Evolutionary conservation across 2,888 invertebrate species (phyloP).

Genomic region (Nebria salina): DNA sequence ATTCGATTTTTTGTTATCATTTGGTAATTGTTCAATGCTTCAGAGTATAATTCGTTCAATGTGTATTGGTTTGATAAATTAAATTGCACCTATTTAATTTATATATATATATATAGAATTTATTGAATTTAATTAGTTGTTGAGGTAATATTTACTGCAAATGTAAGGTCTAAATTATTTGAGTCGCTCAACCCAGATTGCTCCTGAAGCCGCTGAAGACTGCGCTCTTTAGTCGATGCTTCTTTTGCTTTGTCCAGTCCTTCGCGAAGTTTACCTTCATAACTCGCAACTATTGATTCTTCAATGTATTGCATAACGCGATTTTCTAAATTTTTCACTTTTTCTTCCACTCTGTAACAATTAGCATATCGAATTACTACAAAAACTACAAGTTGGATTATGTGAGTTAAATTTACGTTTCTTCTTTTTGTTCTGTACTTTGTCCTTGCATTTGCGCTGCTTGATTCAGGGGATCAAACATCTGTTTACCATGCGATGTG

Average conservation of each 20-base stretch:
- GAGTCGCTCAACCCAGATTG: slow-evolving; percentile 89
- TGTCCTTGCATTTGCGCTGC: slow-evolving; percentile 64
- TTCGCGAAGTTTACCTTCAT: slow-evolving; percentile 69
- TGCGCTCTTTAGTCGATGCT: slow-evolving; percentile 91
- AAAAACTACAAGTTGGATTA: background rate
- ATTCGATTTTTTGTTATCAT: slow-evolving; percentile 92
- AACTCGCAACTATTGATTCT: slow-evolving; percentile 82
- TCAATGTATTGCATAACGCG: slow-evolving; percentile 91
- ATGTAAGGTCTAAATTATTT: slow-evolving; percentile 95
- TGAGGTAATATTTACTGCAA: slow-evolving; percentile 75
- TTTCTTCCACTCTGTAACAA: slow-evolving; percentile 83
- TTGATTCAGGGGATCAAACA: slow-evolving; percentile 83
- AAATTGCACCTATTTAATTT: slow-evolving; percentile 80
- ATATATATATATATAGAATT: too few relatives aligned
- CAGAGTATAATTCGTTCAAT: slow-evolving; percentile 92
- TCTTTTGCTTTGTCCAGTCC: slow-evolving; percentile 95
- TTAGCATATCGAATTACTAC: background rate
- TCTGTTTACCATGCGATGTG: slow-evolving; percentile 75
- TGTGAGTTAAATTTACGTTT: slow-evolving; percentile 69
- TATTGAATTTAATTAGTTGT: slow-evolving; percentile 13
- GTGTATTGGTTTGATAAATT: slow-evolving; percentile 96
- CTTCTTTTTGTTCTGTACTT: slow-evolving; percentile 78
- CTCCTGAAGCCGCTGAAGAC: slow-evolving; percentile 89
- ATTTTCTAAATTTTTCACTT: slow-evolving; percentile 86
- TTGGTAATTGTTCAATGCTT: slow-evolving; percentile 95